Evolutionary conservation across 2,888 invertebrate species (phyloP).

Genomic region (Rhagium mordax): DNA sequence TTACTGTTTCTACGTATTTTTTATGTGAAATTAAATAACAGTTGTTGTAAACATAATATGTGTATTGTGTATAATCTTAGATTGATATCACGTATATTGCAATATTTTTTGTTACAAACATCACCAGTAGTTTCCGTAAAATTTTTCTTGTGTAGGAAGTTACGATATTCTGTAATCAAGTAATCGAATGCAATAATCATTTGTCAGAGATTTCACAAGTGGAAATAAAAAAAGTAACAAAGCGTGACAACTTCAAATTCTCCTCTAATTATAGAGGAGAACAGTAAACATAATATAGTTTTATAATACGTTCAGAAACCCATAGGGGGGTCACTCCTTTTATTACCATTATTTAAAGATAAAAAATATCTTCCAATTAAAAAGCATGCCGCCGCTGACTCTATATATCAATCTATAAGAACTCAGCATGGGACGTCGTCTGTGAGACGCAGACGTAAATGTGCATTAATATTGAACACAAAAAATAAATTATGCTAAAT

Average conservation of each 20-base stretch:
- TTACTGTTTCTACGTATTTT: constrained; percentile 16
- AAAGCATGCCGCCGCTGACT: constrained; percentile 69
- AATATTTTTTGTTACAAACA: constrained; percentile 20
- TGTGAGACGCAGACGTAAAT: constrained; percentile 62
- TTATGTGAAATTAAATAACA: constrained; percentile 26
- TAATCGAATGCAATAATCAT: constrained; percentile 51
- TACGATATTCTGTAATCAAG: constrained; percentile 49
- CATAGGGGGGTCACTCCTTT: constrained; percentile 66
- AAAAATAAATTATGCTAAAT: constrained; percentile 64
- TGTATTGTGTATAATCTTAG: constrained; percentile 25
- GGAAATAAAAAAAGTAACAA: constrained; percentile 56
- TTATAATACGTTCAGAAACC: constrained; percentile 61
- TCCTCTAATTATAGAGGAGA: constrained; percentile 57
- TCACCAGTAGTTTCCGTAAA: constrained; percentile 31
- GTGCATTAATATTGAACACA: constrained; percentile 65
- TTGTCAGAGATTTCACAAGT: constrained; percentile 53
- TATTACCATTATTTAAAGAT: constrained; percentile 69
- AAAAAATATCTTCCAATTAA: constrained; percentile 71
- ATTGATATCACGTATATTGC: constrained; percentile 27
- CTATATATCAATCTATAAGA: constrained; percentile 70
- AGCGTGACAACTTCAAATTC: constrained; percentile 58
- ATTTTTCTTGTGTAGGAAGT: constrained; percentile 47
- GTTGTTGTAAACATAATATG: constrained; percentile 30
- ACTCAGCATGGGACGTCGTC: constrained; percentile 67
- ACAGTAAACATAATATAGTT: constrained; percentile 62